Evolutionary conservation across 2,888 invertebrate genomes (phyloP).

Genomic region (Sinelater perroti): DNA sequence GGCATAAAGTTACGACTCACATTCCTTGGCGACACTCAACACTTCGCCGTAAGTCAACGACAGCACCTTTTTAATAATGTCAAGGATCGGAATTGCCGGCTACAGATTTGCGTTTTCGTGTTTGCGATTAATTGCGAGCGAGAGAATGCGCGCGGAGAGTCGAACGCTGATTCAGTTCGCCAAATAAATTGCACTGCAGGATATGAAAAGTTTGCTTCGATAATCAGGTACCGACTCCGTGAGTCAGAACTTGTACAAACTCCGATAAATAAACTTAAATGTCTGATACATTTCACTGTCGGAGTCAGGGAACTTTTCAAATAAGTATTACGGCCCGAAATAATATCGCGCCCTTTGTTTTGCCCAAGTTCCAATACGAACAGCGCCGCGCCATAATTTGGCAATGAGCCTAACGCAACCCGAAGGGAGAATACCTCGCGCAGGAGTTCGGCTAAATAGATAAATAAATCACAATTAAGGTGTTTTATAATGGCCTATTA

Average conservation of each 20-base stretch:
- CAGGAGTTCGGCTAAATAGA: constrained; percentile 32
- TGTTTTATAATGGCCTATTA: constrained; percentile 36
- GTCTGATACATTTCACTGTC: constrained; percentile 45
- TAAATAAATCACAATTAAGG: constrained; percentile 38
- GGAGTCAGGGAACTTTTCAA: constrained; percentile 43
- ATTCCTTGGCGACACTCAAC: constrained; percentile 23
- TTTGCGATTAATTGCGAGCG: too few relatives aligned
- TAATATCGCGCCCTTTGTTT: constrained; percentile 34
- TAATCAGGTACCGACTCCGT: constrained; percentile 37
- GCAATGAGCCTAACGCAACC: constrained; percentile 31
- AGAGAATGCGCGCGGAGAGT: constrained; percentile 2
- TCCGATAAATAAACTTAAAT: constrained; percentile 44
- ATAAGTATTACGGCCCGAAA: constrained; percentile 40
- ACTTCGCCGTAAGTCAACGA: too few relatives aligned
- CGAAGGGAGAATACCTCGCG: constrained; percentile 29
- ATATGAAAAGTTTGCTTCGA: constrained; percentile 36
- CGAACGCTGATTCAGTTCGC: constrained; percentile 31
- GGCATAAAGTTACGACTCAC: constrained; percentile 25
- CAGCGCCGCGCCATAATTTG: constrained; percentile 32
- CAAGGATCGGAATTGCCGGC: too few relatives aligned
- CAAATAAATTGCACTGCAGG: constrained; percentile 33
- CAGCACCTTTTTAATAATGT: too few relatives aligned
- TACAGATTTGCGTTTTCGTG: too few relatives aligned
- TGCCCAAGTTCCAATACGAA: constrained; percentile 35
- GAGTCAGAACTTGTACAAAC: constrained; percentile 42